phyloP scores from a whole-genome alignment of 2,113 vertebrate genomes.

The Panthera leo region DNA sequence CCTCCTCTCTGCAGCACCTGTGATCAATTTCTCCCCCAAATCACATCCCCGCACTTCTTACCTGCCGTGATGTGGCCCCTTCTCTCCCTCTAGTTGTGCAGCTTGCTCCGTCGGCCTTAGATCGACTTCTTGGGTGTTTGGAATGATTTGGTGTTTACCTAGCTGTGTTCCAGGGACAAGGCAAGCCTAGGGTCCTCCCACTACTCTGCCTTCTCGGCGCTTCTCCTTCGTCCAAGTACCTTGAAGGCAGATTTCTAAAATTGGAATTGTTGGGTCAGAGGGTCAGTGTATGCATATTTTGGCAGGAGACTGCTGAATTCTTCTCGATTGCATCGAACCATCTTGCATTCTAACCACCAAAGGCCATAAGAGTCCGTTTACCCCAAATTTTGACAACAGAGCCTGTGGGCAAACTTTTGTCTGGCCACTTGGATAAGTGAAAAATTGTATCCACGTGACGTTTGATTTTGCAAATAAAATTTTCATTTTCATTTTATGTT shows the following conservation, averaged over 20 bases:
- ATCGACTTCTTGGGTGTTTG: too few species aligned
- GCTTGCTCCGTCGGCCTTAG: too few species aligned
- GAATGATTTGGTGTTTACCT: too few species aligned
- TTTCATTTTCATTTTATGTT: not conserved
- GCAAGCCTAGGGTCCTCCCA: too few species aligned
- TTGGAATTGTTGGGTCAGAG: not conserved
- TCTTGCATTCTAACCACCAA: not conserved
- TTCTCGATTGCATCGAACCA: not conserved
- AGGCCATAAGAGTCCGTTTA: not conserved
- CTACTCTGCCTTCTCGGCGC: too few species aligned
- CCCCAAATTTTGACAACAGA: not conserved
- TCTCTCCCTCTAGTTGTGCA: too few species aligned
- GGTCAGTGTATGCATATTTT: not conserved
- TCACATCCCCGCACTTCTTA: too few species aligned
- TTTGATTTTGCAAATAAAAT: not conserved
- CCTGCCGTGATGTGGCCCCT: too few species aligned
- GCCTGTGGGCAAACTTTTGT: not conserved
- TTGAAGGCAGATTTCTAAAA: not conserved
- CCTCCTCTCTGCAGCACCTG: too few species aligned
- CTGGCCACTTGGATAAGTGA: not conserved
- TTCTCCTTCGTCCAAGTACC: not conserved
- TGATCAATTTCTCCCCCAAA: too few species aligned
- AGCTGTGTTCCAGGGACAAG: too few species aligned
- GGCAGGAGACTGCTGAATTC: not conserved
- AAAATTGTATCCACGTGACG: not conserved